Evolutionary conservation across 2,113 vertebrate species (phyloP), one percentile per base, ranked within the genome.

Genomic region (Nothobranchius furzeri): DNA sequence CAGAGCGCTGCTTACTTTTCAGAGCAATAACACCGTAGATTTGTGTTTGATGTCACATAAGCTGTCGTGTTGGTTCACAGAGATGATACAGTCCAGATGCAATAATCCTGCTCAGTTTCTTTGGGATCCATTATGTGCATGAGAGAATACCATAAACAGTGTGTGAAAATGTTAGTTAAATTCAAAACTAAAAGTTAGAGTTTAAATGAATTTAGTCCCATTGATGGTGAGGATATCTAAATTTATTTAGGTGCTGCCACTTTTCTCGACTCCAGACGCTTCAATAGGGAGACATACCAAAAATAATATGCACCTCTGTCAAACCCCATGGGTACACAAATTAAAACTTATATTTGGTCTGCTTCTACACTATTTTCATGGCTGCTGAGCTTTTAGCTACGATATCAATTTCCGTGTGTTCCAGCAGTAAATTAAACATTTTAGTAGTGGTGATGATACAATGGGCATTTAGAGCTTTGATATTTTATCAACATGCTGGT

Each of bases 301-400:
- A 10, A 37, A 64, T 58, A 64, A 54, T 56, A 40, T 36, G 60
- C 25, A 68, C 56, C 43, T 69, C 62, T 52, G 60, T 47, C 40
- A 63, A 63, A 52, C 37, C 75, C 42, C 60, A 25, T 3, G 43
- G 61, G 65, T 24, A 35, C 20, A 56, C 35, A 57, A 17, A 70
- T 56, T 66, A 58, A 61, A 46, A 52, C 13, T 51, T 73, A 37
- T 59, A 57, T 67, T 73, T 73, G 72, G 0, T 59, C 9, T 59
- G 20, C 6, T 1, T 37, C 35, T 30, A 37, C 42, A 64, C 56
- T 46, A 43, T 70, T 70, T 74, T 65, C 46, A 45, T 46, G 46
- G 1, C 42, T 30, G 45, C 36, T 48, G 8, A 8, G 12, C 30
- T 68, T 71, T 68, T 55, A 57, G 30, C 20, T 30, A 52, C 43